Conservation (phyloP, 2,797 vertebrate species). For the Synanceia verrucosa region DNA sequence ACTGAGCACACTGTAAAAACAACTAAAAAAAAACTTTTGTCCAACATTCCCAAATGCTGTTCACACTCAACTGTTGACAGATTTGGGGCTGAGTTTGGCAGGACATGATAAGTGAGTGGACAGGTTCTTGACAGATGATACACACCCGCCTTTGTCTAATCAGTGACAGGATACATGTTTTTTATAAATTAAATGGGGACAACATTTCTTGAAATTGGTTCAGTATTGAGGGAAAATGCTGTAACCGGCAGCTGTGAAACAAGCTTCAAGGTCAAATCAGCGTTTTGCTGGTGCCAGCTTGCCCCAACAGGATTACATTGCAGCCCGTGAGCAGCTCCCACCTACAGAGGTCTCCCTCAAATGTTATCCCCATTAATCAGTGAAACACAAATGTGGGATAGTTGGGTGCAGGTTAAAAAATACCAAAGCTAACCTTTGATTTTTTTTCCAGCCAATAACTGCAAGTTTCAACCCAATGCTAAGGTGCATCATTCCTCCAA, state of each 20-base stretch:
- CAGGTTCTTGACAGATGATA: neutral
- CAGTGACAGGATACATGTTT: neutral
- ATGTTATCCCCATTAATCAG: neutral
- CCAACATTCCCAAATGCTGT: neutral
- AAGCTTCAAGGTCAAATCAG: too few relatives aligned
- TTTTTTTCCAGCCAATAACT: neutral
- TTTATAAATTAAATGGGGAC: neutral
- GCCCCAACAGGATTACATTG: neutral
- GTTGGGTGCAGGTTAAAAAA: neutral
- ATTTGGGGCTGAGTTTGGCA: neutral
- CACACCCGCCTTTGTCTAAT: neutral
- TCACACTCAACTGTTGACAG: neutral
- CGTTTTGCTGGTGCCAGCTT: neutral
- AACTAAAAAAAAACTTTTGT: neutral
- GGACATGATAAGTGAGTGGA: neutral
- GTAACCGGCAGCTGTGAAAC: too few relatives aligned
- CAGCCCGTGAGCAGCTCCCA: neutral
- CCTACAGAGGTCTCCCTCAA: neutral
- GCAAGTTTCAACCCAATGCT: neutral
- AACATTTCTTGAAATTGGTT: too few relatives aligned
- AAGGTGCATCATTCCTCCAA: neutral
- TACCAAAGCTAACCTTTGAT: neutral
- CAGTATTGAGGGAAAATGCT: too few relatives aligned
- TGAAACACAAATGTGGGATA: neutral
- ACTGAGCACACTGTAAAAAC: neutral